Base-by-base conservation (phyloP, 2,113 vertebrate genomes). In the Malurus melanocephalus region DNA sequence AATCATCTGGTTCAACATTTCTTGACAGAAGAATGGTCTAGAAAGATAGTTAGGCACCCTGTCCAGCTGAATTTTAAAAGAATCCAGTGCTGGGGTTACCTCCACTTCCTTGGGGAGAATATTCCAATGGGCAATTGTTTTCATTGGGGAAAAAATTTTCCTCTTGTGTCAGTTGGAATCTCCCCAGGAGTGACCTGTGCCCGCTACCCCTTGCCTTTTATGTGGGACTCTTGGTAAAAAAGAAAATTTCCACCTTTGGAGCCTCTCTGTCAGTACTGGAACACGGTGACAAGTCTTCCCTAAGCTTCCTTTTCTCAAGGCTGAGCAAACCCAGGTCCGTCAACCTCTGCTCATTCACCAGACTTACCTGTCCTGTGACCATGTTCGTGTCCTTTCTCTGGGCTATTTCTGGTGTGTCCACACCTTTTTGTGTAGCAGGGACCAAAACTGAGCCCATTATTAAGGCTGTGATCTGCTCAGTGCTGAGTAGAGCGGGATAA, bases 141-240 rank as follows among this genome's bases (percentile, higher is more conserved):
- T 53, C 6, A 60, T 5, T 21, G 10, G 28, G 51, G 51, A 30
- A 81, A 57, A 53, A 9, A 11, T 24, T 76, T 71, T 76, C 26
- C 6, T 80, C 9, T 69, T 27, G 15, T 24, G 16, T 42, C 33
- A 48, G 20, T 33, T 10, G 9, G 40, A 76, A 28, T 76, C 9
- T 28, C 33, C 22, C 16, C 19, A 64, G 33, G 26, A 26, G 10
- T 33, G 46, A 22, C 35, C 26, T 53, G 8, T 30, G 51, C 16
- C 23, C 6, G 13, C 74, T 61, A n/a, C 4, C 20, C 35, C 28
- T 64, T 40, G 4, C 2, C 24, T 69, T 57, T 75, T 62, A n/a
- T 17, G 8, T 30, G 13, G 42, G 9, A 62, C 7, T 24, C 32
- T 0, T 0, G 27, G 5, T 45, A 32, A 85, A 64, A 32, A 12